phyloP scores from a whole-genome alignment of 2,113 vertebrate species.

The Salvelinus sp. region DNA sequence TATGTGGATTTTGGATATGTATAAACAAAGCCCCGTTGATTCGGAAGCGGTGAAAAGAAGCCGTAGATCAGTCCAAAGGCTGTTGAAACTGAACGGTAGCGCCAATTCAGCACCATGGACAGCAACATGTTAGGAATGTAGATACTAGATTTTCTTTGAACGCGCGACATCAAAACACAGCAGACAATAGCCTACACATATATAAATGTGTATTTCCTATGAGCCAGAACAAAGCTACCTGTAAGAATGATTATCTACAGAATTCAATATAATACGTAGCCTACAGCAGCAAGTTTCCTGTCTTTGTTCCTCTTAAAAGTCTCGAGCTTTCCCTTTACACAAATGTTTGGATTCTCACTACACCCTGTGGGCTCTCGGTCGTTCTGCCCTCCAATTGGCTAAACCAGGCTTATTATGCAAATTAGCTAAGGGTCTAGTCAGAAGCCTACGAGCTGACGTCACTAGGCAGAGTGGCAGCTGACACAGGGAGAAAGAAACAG shows the following conservation, averaged over 20 bases:
- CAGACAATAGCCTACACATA: not conserved
- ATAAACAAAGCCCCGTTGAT: too few species aligned
- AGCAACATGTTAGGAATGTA: constrained; percentile 52
- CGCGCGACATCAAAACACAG: not conserved
- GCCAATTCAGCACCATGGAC: constrained; percentile 69
- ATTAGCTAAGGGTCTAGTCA: constrained; percentile 50
- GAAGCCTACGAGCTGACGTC: constrained; percentile 64
- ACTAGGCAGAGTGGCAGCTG: constrained; percentile 60
- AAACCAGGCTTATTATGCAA: constrained; percentile 60
- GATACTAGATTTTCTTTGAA: not conserved
- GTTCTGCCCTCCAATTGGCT: constrained; percentile 58
- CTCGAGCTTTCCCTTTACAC: constrained; percentile 55
- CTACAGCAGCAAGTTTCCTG: constrained; percentile 18
- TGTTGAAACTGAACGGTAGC: not conserved
- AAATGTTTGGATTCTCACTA: constrained; percentile 69
- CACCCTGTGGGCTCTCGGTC: constrained; percentile 58
- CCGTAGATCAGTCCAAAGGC: too few species aligned
- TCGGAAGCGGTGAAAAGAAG: too few species aligned
- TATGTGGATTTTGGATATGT: too few species aligned
- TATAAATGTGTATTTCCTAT: not conserved
- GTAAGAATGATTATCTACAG: not conserved
- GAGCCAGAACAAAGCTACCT: not conserved
- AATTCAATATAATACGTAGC: not conserved
- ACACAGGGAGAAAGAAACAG: constrained; percentile 42
- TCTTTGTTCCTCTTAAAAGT: constrained; percentile 43